Percentiles rank a stretch among this genome's conserved stretches.
phyloP scores from a whole-genome alignment of 2,888 invertebrate genomes.

The Phaedon cochleariae region DNA sequence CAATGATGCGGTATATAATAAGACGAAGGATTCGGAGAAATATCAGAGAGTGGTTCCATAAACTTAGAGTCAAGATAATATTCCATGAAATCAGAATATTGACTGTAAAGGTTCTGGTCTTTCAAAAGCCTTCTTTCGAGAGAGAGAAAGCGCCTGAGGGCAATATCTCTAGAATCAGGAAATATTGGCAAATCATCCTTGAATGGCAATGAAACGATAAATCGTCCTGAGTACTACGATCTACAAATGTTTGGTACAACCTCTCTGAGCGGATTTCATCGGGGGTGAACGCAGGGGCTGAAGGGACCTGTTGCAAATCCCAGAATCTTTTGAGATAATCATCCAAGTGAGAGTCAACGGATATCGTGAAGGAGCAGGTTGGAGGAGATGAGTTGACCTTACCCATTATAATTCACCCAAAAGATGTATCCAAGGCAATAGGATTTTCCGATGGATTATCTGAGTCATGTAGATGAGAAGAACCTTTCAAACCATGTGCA shows the following conservation, averaged over 20 bases:
- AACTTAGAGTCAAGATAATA: background rate
- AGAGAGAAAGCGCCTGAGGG: background rate
- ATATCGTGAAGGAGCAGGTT: background rate
- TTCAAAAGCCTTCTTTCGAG: constrained; percentile 2
- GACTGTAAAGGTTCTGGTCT: background rate
- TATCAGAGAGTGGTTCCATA: constrained; percentile 2
- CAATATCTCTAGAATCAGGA: background rate
- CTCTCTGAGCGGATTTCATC: background rate
- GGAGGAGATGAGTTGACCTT: background rate
- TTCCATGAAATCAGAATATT: constrained; percentile 12
- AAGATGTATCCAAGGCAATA: too few species aligned
- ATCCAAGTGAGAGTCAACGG: background rate
- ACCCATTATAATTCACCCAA: background rate
- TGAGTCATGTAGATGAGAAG: too few species aligned
- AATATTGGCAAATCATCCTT: background rate
- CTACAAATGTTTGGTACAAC: background rate
- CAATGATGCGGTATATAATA: constrained; percentile 14
- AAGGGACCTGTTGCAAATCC: background rate
- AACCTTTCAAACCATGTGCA: background rate
- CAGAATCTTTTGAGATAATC: background rate
- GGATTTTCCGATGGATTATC: too few species aligned
- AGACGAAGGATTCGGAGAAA: constrained; percentile 1
- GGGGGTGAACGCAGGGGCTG: background rate
- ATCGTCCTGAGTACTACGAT: background rate
- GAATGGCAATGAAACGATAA: constrained; percentile 4